These are phyloP conservation scores for Seira ritae DNA, from an alignment of 2,888 invertebrate genomes.

Conservation along the genomic window DNA sequence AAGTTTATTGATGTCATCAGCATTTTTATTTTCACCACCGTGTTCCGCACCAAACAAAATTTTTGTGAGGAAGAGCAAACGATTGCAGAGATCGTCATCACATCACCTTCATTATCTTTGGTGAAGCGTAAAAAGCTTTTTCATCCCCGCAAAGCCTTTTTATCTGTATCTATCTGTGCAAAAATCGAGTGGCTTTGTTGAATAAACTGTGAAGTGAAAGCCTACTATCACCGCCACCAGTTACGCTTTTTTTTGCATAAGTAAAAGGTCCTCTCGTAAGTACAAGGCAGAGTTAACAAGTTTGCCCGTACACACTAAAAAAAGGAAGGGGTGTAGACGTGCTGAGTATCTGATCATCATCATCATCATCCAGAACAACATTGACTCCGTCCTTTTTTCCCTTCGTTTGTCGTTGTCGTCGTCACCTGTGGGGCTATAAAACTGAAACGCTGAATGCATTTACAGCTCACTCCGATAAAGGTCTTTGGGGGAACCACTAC, in stretches of 20 bases:
- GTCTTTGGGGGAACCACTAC: conserved; percentile 23
- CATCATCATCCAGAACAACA: neutral
- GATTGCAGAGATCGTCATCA: neutral
- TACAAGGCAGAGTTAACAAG: neutral
- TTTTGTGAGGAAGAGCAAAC: neutral
- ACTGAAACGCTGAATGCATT: conserved; percentile 34
- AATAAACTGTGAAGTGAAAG: neutral
- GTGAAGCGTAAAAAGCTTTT: neutral
- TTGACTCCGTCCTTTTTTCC: conserved; percentile 2
- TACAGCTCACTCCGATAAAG: conserved; percentile 47
- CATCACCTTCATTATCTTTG: neutral
- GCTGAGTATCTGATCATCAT: neutral
- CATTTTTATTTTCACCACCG: neutral
- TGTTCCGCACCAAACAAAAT: too few species aligned
- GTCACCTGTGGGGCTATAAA: conserved; percentile 50
- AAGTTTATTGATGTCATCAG: neutral
- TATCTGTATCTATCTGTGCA: too few species aligned
- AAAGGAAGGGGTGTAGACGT: neutral
- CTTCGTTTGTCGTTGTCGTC: conserved; percentile 11
- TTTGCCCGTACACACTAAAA: neutral
- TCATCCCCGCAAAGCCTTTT: neutral
- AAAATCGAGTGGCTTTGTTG: neutral
- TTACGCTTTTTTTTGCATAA: neutral
- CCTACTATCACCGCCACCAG: neutral
- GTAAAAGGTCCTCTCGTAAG: neutral